Percentiles rank a stretch among this genome's conserved stretches.
phyloP scores from a whole-genome alignment of 2,797 vertebrate genomes.

The Ciconia nigra region DNA sequence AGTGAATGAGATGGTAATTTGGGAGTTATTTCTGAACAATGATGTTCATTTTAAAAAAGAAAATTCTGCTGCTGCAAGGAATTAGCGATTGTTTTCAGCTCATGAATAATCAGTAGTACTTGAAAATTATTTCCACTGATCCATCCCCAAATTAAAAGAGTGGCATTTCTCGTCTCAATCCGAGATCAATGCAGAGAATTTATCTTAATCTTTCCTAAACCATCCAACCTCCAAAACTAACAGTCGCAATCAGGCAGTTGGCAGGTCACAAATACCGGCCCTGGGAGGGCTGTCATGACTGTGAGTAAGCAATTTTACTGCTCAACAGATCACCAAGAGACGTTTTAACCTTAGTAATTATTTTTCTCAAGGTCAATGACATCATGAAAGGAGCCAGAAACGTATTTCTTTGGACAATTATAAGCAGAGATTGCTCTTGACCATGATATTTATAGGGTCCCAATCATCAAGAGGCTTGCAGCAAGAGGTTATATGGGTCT shows the following conservation, averaged over 20 bases:
- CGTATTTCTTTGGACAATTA: neutral
- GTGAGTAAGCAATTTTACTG: neutral
- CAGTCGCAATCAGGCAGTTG: neutral
- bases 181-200: neutral
- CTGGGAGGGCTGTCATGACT: neutral
- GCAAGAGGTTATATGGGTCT: neutral
- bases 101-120: neutral
- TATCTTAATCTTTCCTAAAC: neutral
- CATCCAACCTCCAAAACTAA: neutral
- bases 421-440: slow-evolving; percentile 2
- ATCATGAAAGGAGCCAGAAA: slow-evolving; percentile 10
- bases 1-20: neutral
- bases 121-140: neutral
- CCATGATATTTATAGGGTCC: slow-evolving; percentile 9
- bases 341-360: neutral
- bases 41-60: neutral
- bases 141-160: neutral
- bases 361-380: neutral
- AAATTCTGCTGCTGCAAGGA: neutral
- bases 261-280: neutral
- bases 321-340: neutral
- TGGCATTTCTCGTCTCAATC: neutral
- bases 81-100: neutral
- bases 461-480: neutral
- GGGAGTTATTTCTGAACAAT: neutral